Conservation (phyloP, 2,888 invertebrate genomes). For the Gastracanthus pulcherrimus region DNA sequence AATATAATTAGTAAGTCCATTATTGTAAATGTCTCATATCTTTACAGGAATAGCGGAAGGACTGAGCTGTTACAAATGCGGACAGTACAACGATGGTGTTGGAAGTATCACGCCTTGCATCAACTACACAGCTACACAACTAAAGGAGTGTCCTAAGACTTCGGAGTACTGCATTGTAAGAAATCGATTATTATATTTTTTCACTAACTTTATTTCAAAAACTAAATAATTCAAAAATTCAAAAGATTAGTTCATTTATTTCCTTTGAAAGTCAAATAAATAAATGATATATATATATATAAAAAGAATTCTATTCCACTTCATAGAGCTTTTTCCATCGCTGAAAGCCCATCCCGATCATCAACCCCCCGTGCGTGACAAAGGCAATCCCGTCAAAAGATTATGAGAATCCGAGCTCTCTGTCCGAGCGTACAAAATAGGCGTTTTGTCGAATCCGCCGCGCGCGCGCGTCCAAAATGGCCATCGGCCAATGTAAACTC, state of each 20-base stretch:
- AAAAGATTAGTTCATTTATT: no score
- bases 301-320: no score
- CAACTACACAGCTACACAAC: conserved; percentile 84
- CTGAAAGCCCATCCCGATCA: no score
- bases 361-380: no score
- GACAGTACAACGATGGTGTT: conserved; percentile 91
- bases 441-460: background rate
- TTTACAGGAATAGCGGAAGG: conserved; percentile 76
- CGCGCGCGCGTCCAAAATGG: background rate
- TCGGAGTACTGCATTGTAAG: conserved; percentile 89
- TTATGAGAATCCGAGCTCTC: background rate
- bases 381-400: background rate
- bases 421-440: background rate
- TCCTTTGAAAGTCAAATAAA: no score
- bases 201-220: no score
- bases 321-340: no score
- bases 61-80: conserved; percentile 87
- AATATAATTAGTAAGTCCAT: no score
- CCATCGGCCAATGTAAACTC: background rate
- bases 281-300: no score
- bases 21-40: no score
- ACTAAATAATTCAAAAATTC: no score
- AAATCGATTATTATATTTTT: conserved; percentile 64
- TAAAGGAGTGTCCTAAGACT: conserved; percentile 83
- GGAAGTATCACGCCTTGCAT: conserved; percentile 92